Percentiles rank a stretch among this genome's conserved stretches.
Evolutionary conservation across 2,797 vertebrate species (phyloP).

Genomic region (Euthynnus affinis): DNA sequence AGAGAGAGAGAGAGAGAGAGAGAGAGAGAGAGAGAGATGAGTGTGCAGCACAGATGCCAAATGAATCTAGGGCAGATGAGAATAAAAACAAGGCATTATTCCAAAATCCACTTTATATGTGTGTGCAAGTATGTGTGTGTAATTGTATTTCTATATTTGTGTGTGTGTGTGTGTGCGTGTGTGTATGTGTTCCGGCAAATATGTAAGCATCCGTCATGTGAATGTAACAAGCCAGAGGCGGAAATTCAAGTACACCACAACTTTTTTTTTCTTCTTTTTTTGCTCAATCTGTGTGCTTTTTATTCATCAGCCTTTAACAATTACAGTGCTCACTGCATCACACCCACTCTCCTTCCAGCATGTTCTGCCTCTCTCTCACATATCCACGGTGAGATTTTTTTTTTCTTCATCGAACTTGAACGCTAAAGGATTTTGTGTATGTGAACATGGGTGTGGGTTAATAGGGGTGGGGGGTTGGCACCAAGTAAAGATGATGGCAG

Average conservation of each 20-base stretch:
- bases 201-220: conserved; percentile 34
- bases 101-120: conserved; percentile 76
- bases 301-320: conserved; percentile 58
- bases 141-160: conserved; percentile 50
- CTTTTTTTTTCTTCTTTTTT: conserved; percentile 12
- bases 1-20: conserved; percentile 54
- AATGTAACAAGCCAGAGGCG: conserved; percentile 41
- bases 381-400: conserved; percentile 10
- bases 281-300: conserved; percentile 27
- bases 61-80: conserved; percentile 81
- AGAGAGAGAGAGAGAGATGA: conserved; percentile 62
- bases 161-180: conserved; percentile 5
- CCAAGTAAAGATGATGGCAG: conserved; percentile 73
- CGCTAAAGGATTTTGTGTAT: conserved; percentile 49
- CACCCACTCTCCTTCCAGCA: conserved; percentile 55
- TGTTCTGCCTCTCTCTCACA: conserved; percentile 15
- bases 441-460: conserved; percentile 65
- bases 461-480: conserved; percentile 69
- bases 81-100: conserved; percentile 70
- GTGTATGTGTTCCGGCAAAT: conserved; percentile 14
- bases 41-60: conserved; percentile 82
- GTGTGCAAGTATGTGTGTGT: conserved; percentile 61
- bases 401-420: conserved; percentile 33
- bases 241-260: conserved; percentile 35
- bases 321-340: conserved; percentile 47